Conservation (phyloP, 2,888 invertebrate species). For the Mechanitis messenoides region DNA sequence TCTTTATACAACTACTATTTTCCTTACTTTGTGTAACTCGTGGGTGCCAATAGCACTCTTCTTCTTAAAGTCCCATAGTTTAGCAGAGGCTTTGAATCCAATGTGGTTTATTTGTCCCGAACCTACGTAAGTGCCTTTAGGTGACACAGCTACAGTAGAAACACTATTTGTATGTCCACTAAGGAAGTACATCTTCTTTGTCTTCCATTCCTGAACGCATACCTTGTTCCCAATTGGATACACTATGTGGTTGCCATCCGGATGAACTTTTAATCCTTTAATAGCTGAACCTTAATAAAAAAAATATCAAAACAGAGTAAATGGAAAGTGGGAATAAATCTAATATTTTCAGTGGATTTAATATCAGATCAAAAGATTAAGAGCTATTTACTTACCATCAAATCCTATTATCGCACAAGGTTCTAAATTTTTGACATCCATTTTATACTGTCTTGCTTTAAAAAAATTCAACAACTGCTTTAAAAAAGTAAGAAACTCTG, state of each 20-base stretch:
- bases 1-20: too few species aligned
- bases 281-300: constrained; percentile 52
- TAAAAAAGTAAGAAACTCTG: constrained; percentile 19
- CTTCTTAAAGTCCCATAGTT: constrained; percentile 89
- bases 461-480: constrained; percentile 3
- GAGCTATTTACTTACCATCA: constrained; percentile 77
- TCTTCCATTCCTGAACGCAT: constrained; percentile 81
- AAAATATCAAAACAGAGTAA: not conserved
- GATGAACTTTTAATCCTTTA: constrained; percentile 82
- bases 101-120: constrained; percentile 94
- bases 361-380: constrained; percentile 1
- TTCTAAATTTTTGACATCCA: constrained; percentile 78
- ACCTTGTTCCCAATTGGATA: constrained; percentile 89
- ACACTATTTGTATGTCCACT: constrained; percentile 88
- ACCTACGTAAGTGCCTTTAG: constrained; percentile 84
- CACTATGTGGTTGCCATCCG: constrained; percentile 81
- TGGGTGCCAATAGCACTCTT: constrained; percentile 80
- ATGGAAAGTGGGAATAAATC: too few species aligned
- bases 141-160: constrained; percentile 85
- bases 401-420: constrained; percentile 86
- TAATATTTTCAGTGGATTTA: too few species aligned
- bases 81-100: constrained; percentile 91
- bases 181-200: constrained; percentile 84
- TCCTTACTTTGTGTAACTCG: constrained; percentile 85
- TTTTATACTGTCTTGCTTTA: constrained; percentile 25